A percentile compares a stretch with the other conserved stretches of the same genome.
Evolutionary conservation across 1,140 invertebrate species (phyloP).

Genomic region (Calephelis virginiensis): DNA sequence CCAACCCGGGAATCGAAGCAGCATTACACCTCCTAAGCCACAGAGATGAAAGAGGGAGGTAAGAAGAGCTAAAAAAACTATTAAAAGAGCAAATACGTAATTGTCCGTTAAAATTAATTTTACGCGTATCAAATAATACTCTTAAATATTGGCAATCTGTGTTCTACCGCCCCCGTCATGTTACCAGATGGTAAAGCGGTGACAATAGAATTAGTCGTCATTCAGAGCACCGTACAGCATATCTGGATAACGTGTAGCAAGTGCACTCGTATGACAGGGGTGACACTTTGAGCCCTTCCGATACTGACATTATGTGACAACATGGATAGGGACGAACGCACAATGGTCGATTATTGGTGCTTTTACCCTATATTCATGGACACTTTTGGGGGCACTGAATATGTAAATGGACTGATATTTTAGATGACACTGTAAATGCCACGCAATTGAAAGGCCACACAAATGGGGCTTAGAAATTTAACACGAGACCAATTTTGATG

Average conservation of each 20-base stretch:
- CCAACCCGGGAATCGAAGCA: too few species aligned
- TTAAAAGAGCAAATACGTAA: too few species aligned
- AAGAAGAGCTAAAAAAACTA: too few species aligned
- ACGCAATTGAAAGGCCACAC: constrained; percentile 20
- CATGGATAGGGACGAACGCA: constrained; percentile 49
- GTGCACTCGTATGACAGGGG: constrained; percentile 67
- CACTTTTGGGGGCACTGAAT: constrained; percentile 44
- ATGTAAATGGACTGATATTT: constrained; percentile 27
- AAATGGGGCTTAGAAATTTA: constrained; percentile 23
- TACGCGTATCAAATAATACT: constrained; percentile 35
- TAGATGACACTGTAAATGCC: constrained; percentile 22
- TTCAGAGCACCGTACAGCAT: constrained; percentile 70
- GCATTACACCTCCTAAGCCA: too few species aligned
- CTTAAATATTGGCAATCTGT: constrained; percentile 58
- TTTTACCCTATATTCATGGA: constrained; percentile 52
- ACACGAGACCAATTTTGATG: constrained; percentile 6
- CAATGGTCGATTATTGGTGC: constrained; percentile 65
- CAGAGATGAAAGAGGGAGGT: too few species aligned
- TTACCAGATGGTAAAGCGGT: constrained; percentile 63
- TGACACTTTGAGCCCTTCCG: constrained; percentile 70
- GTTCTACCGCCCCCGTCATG: constrained; percentile 63
- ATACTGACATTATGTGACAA: constrained; percentile 75
- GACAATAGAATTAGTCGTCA: constrained; percentile 77
- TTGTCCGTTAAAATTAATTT: background rate
- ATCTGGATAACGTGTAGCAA: constrained; percentile 70